A percentile compares a stretch with the other conserved stretches of the same genome.
Conservation (phyloP, 2,113 vertebrate species). For the Cynoglossus semilaevis region DNA sequence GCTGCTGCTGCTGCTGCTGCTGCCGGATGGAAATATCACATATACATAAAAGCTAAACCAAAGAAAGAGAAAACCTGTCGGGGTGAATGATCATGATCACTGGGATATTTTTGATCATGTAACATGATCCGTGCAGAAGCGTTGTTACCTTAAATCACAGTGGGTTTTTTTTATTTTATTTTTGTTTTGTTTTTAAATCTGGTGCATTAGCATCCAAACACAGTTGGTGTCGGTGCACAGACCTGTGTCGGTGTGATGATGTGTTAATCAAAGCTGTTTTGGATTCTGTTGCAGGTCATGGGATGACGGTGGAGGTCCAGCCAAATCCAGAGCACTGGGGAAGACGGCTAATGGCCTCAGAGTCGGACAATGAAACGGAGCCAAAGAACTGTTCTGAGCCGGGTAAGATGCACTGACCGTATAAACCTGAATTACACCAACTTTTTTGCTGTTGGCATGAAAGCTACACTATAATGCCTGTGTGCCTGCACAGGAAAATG, state of each 20-base stretch:
- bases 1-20: neutral
- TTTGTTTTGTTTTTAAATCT: too few relatives aligned
- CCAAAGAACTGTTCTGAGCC: constrained; percentile 92
- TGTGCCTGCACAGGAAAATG: too few relatives aligned
- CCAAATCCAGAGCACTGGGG: constrained; percentile 79
- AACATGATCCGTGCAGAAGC: neutral
- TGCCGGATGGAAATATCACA: constrained; percentile 25
- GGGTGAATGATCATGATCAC: constrained; percentile 20
- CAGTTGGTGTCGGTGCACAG: too few relatives aligned
- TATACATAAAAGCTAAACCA: constrained; percentile 34
- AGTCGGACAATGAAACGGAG: constrained; percentile 75
- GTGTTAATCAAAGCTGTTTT: constrained; percentile 4
- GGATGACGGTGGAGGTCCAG: constrained; percentile 69
- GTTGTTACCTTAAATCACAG: too few relatives aligned
- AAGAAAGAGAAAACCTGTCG: constrained; percentile 17
- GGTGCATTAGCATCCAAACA: neutral
- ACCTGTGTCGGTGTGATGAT: neutral
- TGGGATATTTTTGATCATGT: neutral
- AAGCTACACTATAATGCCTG: too few relatives aligned
- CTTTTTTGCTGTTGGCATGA: too few relatives aligned
- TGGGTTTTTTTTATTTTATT: too few relatives aligned
- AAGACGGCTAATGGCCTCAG: constrained; percentile 83
- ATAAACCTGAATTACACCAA: too few relatives aligned
- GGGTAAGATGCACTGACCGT: constrained; percentile 69
- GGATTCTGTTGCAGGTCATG: constrained; percentile 75